Evolutionary conservation across 1,140 invertebrate species (phyloP).

Genomic region (Mactra quadrangularis): DNA sequence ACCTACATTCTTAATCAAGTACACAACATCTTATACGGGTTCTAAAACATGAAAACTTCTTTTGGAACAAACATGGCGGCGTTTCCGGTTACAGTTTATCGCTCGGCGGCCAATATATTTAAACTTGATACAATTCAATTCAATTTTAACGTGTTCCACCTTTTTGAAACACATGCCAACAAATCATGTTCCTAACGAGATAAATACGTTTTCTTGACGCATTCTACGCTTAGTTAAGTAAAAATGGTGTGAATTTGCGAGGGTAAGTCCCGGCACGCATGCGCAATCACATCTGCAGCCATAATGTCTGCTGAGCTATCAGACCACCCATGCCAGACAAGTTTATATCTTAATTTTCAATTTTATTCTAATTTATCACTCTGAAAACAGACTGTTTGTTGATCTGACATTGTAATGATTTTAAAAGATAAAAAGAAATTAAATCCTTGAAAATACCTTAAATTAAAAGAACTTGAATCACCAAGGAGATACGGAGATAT

Average conservation of each 20-base stretch:
- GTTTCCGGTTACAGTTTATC: too few relatives aligned
- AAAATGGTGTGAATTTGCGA: conserved; percentile 64
- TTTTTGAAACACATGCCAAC: conserved; percentile 54
- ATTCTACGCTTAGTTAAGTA: conserved; percentile 53
- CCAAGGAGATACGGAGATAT: too few relatives aligned
- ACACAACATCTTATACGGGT: too few relatives aligned
- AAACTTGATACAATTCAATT: conserved; percentile 24
- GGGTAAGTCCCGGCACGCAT: conserved; percentile 49
- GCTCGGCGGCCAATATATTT: conserved; percentile 6
- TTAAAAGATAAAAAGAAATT: conserved; percentile 10
- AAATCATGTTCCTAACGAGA: conserved; percentile 31
- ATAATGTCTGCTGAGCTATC: conserved; percentile 57
- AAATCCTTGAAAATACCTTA: too few relatives aligned
- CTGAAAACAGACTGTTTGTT: conserved; percentile 51
- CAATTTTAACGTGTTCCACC: conserved; percentile 23
- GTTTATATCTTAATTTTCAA: conserved; percentile 60
- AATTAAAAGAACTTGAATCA: too few relatives aligned
- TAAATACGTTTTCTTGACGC: conserved; percentile 61
- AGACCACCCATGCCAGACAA: conserved; percentile 49
- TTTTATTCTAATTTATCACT: conserved; percentile 58
- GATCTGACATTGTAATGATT: conserved; percentile 29
- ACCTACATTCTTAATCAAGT: too few relatives aligned
- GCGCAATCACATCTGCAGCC: conserved; percentile 51
- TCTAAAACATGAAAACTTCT: too few relatives aligned
- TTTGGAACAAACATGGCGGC: too few relatives aligned